These are phyloP conservation scores for Stratiolaelaps scimitus DNA, from an alignment of 1,140 invertebrate species.

Conservation along the genomic window DNA sequence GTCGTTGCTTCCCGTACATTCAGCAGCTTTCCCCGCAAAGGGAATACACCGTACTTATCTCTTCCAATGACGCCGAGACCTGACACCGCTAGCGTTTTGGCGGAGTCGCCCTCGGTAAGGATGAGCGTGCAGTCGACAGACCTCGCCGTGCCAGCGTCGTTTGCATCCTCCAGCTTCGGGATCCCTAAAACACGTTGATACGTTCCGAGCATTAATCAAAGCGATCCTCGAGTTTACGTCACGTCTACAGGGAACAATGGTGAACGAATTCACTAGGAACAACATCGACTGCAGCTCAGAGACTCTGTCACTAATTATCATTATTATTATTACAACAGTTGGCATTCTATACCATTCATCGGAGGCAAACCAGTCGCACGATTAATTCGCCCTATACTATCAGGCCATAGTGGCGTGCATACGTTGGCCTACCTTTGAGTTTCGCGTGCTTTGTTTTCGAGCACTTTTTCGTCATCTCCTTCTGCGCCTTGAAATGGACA, in stretches of 20 bases:
- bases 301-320: no score
- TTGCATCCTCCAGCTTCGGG: slow-evolving; percentile 96
- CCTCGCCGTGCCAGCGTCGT: slow-evolving; percentile 64
- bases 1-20: slow-evolving; percentile 48
- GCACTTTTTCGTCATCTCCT: slow-evolving; percentile 67
- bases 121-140: slow-evolving; percentile 78
- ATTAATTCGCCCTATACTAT: no score
- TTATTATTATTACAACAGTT: no score
- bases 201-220: not conserved
- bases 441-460: slow-evolving; percentile 81
- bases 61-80: slow-evolving; percentile 47
- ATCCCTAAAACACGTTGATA: slow-evolving; percentile 43
- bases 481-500: slow-evolving; percentile 88
- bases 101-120: slow-evolving; percentile 86
- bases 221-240: not conserved
- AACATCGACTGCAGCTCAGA: no score
- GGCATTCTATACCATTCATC: no score
- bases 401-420: not conserved
- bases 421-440: slow-evolving; percentile 54
- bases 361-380: no score
- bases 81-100: slow-evolving; percentile 48
- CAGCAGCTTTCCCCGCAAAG: slow-evolving; percentile 47
- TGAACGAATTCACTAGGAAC: not conserved
- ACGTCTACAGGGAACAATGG: not conserved
- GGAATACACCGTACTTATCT: slow-evolving; percentile 49